Evolutionary conservation across 2,113 vertebrate species (phyloP).

Genomic region (Dermatemys mawii): DNA sequence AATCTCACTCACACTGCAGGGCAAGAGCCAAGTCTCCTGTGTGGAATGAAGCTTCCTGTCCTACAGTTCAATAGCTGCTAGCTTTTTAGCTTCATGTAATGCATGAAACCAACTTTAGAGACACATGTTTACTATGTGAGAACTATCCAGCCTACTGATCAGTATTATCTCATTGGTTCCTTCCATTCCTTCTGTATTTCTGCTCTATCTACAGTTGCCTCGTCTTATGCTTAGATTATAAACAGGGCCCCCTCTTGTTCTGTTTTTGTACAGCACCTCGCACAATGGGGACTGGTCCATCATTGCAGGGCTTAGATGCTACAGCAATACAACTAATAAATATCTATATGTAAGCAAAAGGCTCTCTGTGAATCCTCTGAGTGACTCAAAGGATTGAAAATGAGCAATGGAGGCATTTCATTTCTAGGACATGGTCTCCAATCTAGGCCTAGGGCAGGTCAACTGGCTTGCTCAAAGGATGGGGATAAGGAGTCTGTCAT

Average conservation of each 20-base stretch:
- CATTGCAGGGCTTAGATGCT: background rate
- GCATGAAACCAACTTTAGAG: background rate
- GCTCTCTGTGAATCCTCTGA: background rate
- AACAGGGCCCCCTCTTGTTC: background rate
- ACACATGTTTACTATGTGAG: background rate
- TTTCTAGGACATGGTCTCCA: background rate
- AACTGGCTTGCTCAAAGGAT: background rate
- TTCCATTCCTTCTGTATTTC: background rate
- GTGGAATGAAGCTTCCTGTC: background rate
- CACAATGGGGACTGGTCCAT: background rate
- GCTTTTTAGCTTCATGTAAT: background rate
- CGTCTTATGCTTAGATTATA: background rate
- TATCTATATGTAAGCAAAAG: background rate
- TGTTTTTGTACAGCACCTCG: background rate
- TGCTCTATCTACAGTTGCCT: background rate
- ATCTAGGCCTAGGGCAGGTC: background rate
- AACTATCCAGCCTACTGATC: background rate
- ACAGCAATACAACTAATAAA: background rate
- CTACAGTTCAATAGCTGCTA: rapidly evolving
- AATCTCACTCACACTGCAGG: background rate
- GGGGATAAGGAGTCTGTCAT: background rate
- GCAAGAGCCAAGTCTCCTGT: background rate
- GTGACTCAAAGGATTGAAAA: background rate
- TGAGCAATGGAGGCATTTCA: background rate
- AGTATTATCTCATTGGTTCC: background rate